Base-by-base conservation (phyloP, 2,797 vertebrate species). In the Mus caroli region DNA sequence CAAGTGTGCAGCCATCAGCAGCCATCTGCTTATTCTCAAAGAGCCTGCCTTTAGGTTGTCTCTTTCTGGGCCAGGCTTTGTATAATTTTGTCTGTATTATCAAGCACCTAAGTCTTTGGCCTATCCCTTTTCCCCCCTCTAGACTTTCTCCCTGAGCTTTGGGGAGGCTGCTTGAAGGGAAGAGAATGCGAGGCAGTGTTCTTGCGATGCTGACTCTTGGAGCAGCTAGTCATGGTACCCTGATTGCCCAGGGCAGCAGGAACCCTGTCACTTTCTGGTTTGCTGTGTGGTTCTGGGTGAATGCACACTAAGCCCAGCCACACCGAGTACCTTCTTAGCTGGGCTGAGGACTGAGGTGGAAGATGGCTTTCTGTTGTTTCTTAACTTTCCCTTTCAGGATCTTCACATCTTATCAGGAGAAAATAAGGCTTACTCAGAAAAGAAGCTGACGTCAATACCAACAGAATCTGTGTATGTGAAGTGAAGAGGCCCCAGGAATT, bases 281-380 rank as follows among this genome's bases (percentile, higher is more conserved):
- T 46, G 15, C 28, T 40, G 31, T 15, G 71, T 9, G 1, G 46
- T 20, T 75, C 54, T 54, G 54, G 26, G 22, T 62, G 20, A 20
- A 9, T 2, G 5, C 1, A 28, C 1, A 3, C 37, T 62, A 13
- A n/a, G 13, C 26, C 26, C 60, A 4, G 5, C 14, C 9, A 54
- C 11, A 0, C 40, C 37, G 28, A 12, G 15, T 9, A 31, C 46
- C n/a, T 24, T 40, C 22, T 88, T 43, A 52, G 17, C 6, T 26
- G 60, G 17, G 14, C 79, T 43, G 37, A 71, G 71, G 10, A 88
- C 46, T 14, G 26, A 71, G 52, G n/a, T 31, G 2, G 15, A 84
- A 0, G 14, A 43, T 34, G n/a, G 24, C 5, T 80, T 80, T 94
- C 54, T n/a, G 15, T 31, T 92, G 19, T 62, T 78, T 58, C 84